phyloP scores from a whole-genome alignment of 1,140 invertebrate species.

The Hyles euphorbiae region DNA sequence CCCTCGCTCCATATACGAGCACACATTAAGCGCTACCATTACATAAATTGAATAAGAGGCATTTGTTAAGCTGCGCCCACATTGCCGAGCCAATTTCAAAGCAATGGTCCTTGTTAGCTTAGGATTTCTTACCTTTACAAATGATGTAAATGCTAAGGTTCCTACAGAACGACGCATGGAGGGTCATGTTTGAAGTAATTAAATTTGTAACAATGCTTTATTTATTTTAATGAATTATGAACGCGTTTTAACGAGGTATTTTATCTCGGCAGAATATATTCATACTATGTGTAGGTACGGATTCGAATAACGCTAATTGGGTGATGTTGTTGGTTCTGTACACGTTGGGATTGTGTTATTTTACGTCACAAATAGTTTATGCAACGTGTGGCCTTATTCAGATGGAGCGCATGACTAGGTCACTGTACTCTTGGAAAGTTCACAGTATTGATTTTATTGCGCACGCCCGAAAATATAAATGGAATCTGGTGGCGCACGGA shows the following conservation, averaged over 20 bases:
- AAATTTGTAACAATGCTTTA: conserved; percentile 8
- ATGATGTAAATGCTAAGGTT: conserved; percentile 9
- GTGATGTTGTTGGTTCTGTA: conserved; percentile 13
- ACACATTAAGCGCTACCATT: too few species aligned
- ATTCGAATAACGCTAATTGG: conserved; percentile 27
- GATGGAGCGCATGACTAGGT: conserved; percentile 53
- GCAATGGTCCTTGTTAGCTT: conserved; percentile 15
- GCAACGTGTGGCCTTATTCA: conserved; percentile 57
- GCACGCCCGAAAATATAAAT: conserved; percentile 71
- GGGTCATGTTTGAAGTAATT: conserved; percentile 19
- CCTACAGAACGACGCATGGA: conserved; percentile 13
- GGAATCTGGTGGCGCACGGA: conserved; percentile 37
- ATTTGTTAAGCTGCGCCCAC: too few species aligned
- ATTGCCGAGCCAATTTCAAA: not conserved
- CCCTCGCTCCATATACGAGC: too few species aligned
- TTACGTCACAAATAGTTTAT: conserved; percentile 45
- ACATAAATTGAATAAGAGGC: too few species aligned
- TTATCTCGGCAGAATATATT: conserved; percentile 3
- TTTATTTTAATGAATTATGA: conserved; percentile 2
- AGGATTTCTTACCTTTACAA: conserved; percentile 12
- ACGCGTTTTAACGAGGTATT: conserved; percentile 8
- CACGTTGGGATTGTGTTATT: conserved; percentile 4
- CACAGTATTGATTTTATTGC: conserved; percentile 74
- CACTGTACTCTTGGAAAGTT: conserved; percentile 69
- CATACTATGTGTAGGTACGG: conserved; percentile 5